Conservation (phyloP, 2,797 vertebrate genomes). For the Pipistrellus pipistrellus region DNA sequence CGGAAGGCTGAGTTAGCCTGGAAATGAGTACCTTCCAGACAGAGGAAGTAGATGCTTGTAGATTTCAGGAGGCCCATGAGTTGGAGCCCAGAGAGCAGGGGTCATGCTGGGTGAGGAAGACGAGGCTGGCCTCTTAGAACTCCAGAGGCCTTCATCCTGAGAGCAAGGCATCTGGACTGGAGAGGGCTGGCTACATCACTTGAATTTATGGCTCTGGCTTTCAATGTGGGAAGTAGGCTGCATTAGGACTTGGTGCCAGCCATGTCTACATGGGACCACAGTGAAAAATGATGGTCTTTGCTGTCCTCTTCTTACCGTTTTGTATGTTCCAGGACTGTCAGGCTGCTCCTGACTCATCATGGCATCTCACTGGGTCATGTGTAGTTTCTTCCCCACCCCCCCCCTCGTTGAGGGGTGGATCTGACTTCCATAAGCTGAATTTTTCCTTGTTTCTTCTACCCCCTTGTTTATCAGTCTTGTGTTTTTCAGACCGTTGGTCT, state of each 20-base stretch:
- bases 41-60: neutral
- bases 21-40: neutral
- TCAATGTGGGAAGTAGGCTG: neutral
- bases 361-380: no score
- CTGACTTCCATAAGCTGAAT: neutral
- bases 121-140: neutral
- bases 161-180: no score
- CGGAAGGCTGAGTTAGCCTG: neutral
- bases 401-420: accelerated
- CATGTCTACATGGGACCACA: accelerated
- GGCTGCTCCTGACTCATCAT: no score
- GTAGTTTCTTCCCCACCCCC: no score
- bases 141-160: neutral
- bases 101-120: neutral
- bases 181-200: no score
- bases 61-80: neutral
- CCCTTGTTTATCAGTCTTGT: neutral
- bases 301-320: neutral
- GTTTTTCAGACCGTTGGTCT: neutral
- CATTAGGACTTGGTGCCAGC: neutral
- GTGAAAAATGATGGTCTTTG: neutral
- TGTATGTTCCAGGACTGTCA: no score
- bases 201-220: neutral
- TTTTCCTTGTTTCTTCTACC: neutral
- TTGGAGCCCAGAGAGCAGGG: neutral